These are phyloP conservation scores for Anagyrus pseudococci DNA, from an alignment of 2,888 invertebrate species.

Conservation along the genomic window DNA sequence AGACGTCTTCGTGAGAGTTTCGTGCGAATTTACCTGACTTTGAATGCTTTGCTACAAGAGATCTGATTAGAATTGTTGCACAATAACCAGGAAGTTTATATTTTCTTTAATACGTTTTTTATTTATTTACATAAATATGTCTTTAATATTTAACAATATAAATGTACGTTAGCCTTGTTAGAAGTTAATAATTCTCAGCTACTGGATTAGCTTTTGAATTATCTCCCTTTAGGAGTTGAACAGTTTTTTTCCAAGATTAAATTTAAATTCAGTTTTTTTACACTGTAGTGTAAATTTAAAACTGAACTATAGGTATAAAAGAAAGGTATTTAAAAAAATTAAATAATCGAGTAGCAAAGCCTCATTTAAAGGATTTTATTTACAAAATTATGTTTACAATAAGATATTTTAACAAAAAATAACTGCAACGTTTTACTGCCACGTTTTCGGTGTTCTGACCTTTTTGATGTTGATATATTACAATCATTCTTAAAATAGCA, in stretches of 20 bases:
- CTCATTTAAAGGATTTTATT: no score
- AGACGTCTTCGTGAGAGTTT: conserved; percentile 15
- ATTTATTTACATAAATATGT: background rate
- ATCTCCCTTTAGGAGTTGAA: background rate
- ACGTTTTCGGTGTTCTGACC: conserved; percentile 13
- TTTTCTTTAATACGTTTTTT: background rate
- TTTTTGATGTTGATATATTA: conserved; percentile 10
- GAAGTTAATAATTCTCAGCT: conserved; percentile 1
- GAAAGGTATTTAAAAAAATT: background rate
- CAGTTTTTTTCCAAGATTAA: background rate
- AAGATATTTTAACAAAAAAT: background rate
- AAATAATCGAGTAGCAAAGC: no score
- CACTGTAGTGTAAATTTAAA: background rate
- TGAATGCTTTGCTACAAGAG: conserved; percentile 8
- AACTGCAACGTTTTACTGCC: conserved; percentile 33
- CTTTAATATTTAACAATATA: background rate
- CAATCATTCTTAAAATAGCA: conserved; percentile 10
- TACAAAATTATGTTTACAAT: background rate
- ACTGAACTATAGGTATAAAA: background rate
- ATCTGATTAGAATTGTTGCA: background rate
- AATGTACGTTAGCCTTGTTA: background rate
- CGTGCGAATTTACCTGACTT: conserved; percentile 16
- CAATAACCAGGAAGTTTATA: background rate
- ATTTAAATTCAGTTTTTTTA: background rate
- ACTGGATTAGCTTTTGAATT: conserved; percentile 1